Base-by-base conservation (phyloP, 1,140 invertebrate species). In the Elymnias hypermnestra region DNA sequence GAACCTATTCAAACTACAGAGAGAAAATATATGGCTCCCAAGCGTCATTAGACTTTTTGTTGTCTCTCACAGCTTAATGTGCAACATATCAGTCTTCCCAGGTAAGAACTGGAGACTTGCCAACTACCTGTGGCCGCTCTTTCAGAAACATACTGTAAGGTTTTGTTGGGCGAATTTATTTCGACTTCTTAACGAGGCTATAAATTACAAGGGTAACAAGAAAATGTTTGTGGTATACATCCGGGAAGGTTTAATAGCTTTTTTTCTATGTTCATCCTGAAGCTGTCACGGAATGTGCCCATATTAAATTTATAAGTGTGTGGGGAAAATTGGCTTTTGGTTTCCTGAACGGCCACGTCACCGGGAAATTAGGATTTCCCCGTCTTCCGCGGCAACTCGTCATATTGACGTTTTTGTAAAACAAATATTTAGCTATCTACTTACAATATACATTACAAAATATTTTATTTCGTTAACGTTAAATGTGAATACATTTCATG, bases 61-160 rank as follows among this genome's bases (percentile, higher is more conserved):
- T 60, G 55, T 57, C 57, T 53, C 37, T 48, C 43, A 54, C 29
- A 57, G 62, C 54, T 70, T 69, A 72, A 68, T 70, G 64, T 65
- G 59, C 53, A 67, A 66, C 60, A 66, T 59, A 70, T 74, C 59
- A 63, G 63, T 69, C 63, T 76, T 72, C 61, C 53, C 64, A 77
- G 71, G 67, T 76, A 66, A 61, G 53, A 65, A 52, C 72, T 83
- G 77, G 77, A 78, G 36, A 46, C 33, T 47, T 69, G 75, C 79
- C 76, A 83, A 83, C 79, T 74, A 83, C 79, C 75, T 83, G 79
- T 83, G 63, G 79, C 70, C 57, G 57, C 58, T 52, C 62, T 75
- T 66, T 61, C 38, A 52, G 41, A 68, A 72, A 73, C 63, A 70
- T 64, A 70, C 57, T 53, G 58, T 61, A 40, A 55, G 38, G 54